Evolutionary conservation across 2,888 invertebrate genomes (phyloP).

Genomic region (Serripes groenlandicus): DNA sequence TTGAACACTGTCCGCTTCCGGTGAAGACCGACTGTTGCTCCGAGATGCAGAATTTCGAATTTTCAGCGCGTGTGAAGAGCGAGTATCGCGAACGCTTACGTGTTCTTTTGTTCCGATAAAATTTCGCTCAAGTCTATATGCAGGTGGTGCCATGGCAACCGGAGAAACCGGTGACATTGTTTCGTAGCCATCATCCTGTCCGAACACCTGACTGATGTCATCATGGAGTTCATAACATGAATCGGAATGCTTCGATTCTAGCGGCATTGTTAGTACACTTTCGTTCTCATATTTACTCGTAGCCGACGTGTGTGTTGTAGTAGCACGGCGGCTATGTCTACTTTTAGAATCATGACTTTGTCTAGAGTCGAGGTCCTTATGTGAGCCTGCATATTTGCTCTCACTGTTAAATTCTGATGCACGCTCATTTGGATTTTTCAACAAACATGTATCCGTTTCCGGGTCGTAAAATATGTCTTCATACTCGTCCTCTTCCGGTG

Average conservation of each 20-base stretch:
- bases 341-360: background rate
- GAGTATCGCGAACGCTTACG: conserved; percentile 56
- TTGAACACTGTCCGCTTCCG: conserved; percentile 14
- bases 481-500: conserved; percentile 54
- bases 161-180: conserved; percentile 69
- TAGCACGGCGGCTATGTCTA: background rate
- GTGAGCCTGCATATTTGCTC: background rate
- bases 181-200: conserved; percentile 68
- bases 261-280: conserved; percentile 16
- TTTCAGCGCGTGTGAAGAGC: conserved; percentile 42
- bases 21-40: conserved; percentile 2
- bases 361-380: background rate
- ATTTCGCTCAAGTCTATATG: conserved; percentile 33
- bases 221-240: conserved; percentile 1
- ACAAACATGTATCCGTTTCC: conserved; percentile 27
- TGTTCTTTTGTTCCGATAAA: conserved; percentile 41
- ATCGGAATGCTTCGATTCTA: conserved; percentile 17
- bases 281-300: conserved; percentile 36
- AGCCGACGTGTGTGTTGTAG: conserved; percentile 51
- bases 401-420: conserved; percentile 31
- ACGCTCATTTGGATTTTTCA: conserved; percentile 12
- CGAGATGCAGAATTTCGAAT: conserved; percentile 26
- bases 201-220: conserved; percentile 61
- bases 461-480: conserved; percentile 36
- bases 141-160: conserved; percentile 26